Evolutionary conservation across 2,113 vertebrate genomes (phyloP), one percentile per base, ranked within the genome.

Genomic region (Oceanodroma tethys): DNA sequence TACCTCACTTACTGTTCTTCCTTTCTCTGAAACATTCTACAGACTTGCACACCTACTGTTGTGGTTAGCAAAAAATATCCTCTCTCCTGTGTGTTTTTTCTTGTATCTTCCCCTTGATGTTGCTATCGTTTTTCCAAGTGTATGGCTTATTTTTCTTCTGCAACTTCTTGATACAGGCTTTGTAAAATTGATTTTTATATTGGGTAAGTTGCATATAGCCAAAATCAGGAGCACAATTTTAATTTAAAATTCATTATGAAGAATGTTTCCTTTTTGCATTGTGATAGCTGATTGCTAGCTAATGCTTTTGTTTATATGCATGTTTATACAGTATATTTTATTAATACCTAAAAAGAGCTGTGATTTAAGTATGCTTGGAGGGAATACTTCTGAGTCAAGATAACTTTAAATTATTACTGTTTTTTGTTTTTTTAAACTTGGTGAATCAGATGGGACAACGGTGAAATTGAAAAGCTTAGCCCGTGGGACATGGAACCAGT

Each of bases 401-500:
- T 80, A 90, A 59, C 6, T 36, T 92, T 67, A 78, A 42, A 14
- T 71, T 45, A 3, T 38, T 65, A 0, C 34, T 32, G 7, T 8
- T 11, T 12, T 34, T 84, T 50, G 72, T 25, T 18, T n/a, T n/a
- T n/a, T n/a, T n/a, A n/a, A 45, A 16, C 5, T 81, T 82, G 94
- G 26, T 83, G 80, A 91, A 81, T 95, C 97, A 99, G 99, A 63
- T 99, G 99, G 99, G 99, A 99, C 97, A 99, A 99, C 16, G 99
- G 99, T 29, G 99, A 99, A 97, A 99, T 93, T 17, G 99, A 99
- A 97, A 99, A 99, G 88, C 98, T 99, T 74, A 99, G 99, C 95
- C 99, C 99, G 0, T 99, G 99, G 99, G 99, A 99, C 93, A 99
- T 99, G 98, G 99, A 99, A 60, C 98, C 99, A 79, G 99, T 99